Evolutionary conservation across 2,888 invertebrate species (phyloP).

Genomic region (Diaprepes abbreviatus): DNA sequence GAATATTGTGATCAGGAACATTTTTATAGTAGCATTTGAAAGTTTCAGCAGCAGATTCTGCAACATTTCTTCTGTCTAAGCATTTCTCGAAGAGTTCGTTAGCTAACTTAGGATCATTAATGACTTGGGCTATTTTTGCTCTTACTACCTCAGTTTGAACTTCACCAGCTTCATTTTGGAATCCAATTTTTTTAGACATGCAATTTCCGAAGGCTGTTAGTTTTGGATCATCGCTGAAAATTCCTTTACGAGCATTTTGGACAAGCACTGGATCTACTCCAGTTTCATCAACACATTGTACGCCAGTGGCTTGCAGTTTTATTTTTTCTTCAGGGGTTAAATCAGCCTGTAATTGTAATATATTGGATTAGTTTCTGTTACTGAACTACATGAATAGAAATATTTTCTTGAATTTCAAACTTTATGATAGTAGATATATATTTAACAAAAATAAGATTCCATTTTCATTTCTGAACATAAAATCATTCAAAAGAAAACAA

Average conservation of each 20-base stretch:
- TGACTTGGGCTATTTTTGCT: slow-evolving; percentile 41
- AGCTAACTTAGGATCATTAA: slow-evolving; percentile 33
- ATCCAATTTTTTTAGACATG: slow-evolving; percentile 53
- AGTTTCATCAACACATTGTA: slow-evolving; percentile 52
- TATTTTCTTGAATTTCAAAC: no score
- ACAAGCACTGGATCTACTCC: slow-evolving; percentile 54
- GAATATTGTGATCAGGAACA: slow-evolving; percentile 35
- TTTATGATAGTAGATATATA: no score
- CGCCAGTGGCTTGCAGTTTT: slow-evolving; percentile 50
- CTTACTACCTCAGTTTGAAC: slow-evolving; percentile 54
- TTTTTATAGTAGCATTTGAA: slow-evolving; percentile 49
- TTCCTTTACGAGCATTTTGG: slow-evolving; percentile 52
- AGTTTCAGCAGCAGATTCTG: slow-evolving; percentile 48
- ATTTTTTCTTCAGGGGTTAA: slow-evolving; percentile 57
- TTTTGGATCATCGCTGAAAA: slow-evolving; percentile 55
- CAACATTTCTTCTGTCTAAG: slow-evolving; percentile 38
- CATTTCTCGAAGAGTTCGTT: slow-evolving; percentile 46
- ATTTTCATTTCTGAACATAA: no score
- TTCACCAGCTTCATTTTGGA: slow-evolving; percentile 57
- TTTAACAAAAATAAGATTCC: no score
- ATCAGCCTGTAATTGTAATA: slow-evolving; percentile 49
- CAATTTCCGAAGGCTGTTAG: slow-evolving; percentile 54
- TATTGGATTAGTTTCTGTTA: no score
- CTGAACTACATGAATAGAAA: no score
- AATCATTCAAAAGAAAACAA: no score